phyloP scores from a whole-genome alignment of 1,140 invertebrate species.

The Rhyzopertha dominica region DNA sequence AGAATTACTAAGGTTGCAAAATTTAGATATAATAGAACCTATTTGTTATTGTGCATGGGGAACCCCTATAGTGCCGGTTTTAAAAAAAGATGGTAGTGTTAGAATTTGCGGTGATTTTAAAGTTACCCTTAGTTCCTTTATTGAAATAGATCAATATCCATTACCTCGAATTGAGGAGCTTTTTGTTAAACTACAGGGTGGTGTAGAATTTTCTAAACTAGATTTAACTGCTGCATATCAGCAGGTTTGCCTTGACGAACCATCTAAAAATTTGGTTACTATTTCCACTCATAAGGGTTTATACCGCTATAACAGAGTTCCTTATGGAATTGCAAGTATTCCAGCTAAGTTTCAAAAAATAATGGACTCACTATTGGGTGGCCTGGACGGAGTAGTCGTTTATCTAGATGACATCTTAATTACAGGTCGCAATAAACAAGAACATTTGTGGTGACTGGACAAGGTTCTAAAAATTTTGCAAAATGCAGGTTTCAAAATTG shows the following conservation, averaged over 20 bases:
- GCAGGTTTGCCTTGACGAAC: slow-evolving; percentile 1
- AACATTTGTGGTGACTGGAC: slow-evolving; percentile 8
- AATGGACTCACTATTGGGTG: not conserved
- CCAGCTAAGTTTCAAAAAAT: not conserved
- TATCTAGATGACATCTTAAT: slow-evolving; percentile 12
- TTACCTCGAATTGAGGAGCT: not conserved
- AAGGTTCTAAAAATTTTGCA: slow-evolving; percentile 7
- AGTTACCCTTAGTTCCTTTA: not conserved
- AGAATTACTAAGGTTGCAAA: slow-evolving; percentile 23
- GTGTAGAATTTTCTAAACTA: slow-evolving; percentile 8
- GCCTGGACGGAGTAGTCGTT: not conserved
- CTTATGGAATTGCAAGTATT: not conserved
- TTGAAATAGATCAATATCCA: not conserved
- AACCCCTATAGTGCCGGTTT: slow-evolving; percentile 26
- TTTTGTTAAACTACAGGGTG: slow-evolving; percentile 4
- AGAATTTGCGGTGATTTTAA: slow-evolving; percentile 1
- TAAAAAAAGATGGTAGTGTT: slow-evolving; percentile 26
- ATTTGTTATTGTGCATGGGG: slow-evolving; percentile 21
- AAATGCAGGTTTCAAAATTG: slow-evolving; percentile 12
- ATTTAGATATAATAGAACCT: slow-evolving; percentile 17
- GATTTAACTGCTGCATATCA: slow-evolving; percentile 6
- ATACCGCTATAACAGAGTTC: not conserved
- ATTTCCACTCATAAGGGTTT: slow-evolving; percentile 7
- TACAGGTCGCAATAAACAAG: slow-evolving; percentile 3
- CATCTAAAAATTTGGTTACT: slow-evolving; percentile 6